phyloP scores from a whole-genome alignment of 2,797 vertebrate species.

The Acanthis flammea region DNA sequence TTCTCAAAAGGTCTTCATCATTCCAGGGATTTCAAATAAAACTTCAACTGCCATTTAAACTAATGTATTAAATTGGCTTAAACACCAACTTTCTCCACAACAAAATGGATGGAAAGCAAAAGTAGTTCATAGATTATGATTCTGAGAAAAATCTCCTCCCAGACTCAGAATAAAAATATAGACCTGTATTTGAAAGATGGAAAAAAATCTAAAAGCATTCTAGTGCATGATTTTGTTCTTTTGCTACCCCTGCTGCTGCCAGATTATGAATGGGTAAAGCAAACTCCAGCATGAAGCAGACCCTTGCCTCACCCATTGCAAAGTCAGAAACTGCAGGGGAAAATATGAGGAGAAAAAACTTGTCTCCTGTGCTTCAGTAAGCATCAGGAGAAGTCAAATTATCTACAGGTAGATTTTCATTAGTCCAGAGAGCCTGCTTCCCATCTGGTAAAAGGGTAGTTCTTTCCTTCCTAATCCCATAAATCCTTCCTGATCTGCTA shows the following conservation, averaged over 20 bases:
- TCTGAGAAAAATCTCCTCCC: background rate
- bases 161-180: background rate
- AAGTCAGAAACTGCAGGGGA: background rate
- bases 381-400: background rate
- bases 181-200: background rate
- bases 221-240: background rate
- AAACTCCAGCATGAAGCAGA: background rate
- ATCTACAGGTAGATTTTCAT: background rate
- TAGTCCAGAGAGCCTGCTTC: background rate
- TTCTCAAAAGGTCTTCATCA: fast-evolving
- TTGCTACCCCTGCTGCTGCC: background rate
- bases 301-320: background rate
- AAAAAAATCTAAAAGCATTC: background rate
- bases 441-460: background rate
- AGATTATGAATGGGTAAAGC: background rate
- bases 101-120: background rate
- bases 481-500: background rate
- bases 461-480: background rate
- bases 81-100: background rate
- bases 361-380: background rate
- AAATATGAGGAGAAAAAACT: background rate
- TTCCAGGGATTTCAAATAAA: background rate
- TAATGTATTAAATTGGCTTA: background rate
- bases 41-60: background rate
- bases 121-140: background rate